These are phyloP conservation scores for Margaritifera margaritifera DNA, from an alignment of 2,888 invertebrate genomes.

Conservation along the genomic window DNA sequence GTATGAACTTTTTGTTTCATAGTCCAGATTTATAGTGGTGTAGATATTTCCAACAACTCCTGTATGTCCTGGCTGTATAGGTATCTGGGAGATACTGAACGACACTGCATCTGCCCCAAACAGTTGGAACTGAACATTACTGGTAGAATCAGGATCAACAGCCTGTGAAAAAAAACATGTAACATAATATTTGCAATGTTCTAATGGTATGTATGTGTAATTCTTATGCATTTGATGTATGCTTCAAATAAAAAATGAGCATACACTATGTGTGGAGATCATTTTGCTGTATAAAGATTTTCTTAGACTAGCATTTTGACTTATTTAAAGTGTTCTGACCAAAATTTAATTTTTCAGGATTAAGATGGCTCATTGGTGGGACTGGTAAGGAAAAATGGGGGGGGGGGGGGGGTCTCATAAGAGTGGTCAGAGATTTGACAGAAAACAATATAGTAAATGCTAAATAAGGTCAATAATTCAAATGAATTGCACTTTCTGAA, in stretches of 20 bases:
- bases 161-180: slow-evolving; percentile 37
- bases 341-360: no score
- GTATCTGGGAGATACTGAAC: slow-evolving; percentile 15
- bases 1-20: slow-evolving; percentile 50
- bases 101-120: slow-evolving; percentile 30
- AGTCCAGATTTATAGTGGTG: slow-evolving; percentile 52
- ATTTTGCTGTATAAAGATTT: no score
- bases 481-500: no score
- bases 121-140: slow-evolving; percentile 40
- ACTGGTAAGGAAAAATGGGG: no score
- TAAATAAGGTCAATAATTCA: no score
- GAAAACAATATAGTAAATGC: no score
- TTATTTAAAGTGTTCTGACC: no score
- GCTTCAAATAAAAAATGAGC: neutral
- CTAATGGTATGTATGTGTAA: neutral
- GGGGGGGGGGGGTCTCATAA: no score
- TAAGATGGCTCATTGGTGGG: no score
- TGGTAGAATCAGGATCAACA: slow-evolving; percentile 44
- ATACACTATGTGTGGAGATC: neutral
- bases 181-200: neutral
- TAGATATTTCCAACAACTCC: slow-evolving; percentile 43
- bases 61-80: no score
- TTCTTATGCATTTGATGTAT: neutral
- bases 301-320: no score
- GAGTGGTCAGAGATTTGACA: no score